A percentile compares a stretch with the other conserved stretches of the same genome.
Conservation (phyloP, 2,888 invertebrate genomes). For the Drosophila mimica region DNA sequence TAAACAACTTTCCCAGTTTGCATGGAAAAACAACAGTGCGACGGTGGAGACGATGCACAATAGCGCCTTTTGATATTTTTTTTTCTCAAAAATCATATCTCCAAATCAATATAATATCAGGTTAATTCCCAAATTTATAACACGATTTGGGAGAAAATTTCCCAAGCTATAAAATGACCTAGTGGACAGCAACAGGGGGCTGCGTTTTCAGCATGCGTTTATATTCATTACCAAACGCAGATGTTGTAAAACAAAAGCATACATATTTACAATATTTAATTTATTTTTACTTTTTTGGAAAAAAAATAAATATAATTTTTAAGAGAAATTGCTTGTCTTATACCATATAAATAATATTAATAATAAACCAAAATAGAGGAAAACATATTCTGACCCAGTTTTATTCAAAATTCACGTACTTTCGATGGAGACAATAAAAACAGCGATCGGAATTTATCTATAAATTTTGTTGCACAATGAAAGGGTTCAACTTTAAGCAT, state of each 20-base stretch:
- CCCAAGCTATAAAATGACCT: not conserved
- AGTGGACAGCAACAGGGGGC: too few species aligned
- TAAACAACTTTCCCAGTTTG: constrained; percentile 40
- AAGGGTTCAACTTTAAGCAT: not conserved
- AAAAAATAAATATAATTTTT: not conserved
- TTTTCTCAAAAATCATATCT: not conserved
- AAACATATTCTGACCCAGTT: not conserved
- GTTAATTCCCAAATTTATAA: not conserved
- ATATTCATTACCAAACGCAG: not conserved
- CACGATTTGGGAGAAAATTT: not conserved
- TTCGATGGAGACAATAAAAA: not conserved
- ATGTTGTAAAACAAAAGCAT: not conserved
- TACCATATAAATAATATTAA: not conserved
- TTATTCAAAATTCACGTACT: too few species aligned
- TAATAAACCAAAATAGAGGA: not conserved
- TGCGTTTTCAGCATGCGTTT: too few species aligned
- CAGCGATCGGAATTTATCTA: not conserved
- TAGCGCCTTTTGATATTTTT: not conserved
- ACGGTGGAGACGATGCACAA: constrained; percentile 19
- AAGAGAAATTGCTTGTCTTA: not conserved
- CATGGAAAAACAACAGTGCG: constrained; percentile 40
- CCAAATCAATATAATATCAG: not conserved
- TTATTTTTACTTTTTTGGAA: not conserved
- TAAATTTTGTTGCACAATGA: not conserved
- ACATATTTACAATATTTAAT: not conserved